These are phyloP conservation scores for Caenorhabditis macrosperma DNA, from an alignment of 2,888 invertebrate genomes.

Conservation along the genomic window DNA sequence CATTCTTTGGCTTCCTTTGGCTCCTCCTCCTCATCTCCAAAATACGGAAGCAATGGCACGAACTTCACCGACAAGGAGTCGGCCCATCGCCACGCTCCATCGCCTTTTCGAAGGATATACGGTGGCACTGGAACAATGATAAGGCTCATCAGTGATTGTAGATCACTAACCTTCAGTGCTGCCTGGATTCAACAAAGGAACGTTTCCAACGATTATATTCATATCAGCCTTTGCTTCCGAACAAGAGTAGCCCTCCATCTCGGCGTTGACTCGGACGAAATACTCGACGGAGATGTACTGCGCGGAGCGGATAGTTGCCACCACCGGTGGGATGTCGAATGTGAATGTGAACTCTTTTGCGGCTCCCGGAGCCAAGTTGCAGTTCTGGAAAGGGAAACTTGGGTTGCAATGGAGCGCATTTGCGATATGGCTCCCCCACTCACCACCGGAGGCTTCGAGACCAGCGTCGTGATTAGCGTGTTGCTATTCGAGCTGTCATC, in stretches of 20 bases:
- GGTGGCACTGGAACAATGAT: neutral
- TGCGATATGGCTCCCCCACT: no score
- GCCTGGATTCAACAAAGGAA: neutral
- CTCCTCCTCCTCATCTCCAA: neutral
- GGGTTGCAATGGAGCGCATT: no score
- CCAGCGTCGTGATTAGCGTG: no score
- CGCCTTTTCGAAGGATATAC: neutral
- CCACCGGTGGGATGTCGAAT: conserved; percentile 27
- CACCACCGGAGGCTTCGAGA: no score
- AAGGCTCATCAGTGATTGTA: neutral
- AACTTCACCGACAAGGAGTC: neutral
- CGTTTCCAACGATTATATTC: conserved; percentile 39
- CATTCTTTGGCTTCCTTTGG: no score
- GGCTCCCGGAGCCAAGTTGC: neutral
- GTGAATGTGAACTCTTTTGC: conserved; percentile 11
- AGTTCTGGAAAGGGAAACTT: conserved; percentile 10
- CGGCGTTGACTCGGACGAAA: conserved; percentile 10
- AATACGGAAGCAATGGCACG: neutral
- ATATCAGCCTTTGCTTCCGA: conserved; percentile 1
- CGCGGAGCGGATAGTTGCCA: conserved; percentile 22
- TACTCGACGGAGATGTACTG: conserved; percentile 25
- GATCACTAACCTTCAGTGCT: neutral
- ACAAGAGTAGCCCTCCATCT: neutral
- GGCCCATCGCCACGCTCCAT: neutral
- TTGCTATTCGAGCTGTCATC: no score